Evolutionary conservation across 2,888 invertebrate genomes (phyloP).

Genomic region (Poecilus cupreus): DNA sequence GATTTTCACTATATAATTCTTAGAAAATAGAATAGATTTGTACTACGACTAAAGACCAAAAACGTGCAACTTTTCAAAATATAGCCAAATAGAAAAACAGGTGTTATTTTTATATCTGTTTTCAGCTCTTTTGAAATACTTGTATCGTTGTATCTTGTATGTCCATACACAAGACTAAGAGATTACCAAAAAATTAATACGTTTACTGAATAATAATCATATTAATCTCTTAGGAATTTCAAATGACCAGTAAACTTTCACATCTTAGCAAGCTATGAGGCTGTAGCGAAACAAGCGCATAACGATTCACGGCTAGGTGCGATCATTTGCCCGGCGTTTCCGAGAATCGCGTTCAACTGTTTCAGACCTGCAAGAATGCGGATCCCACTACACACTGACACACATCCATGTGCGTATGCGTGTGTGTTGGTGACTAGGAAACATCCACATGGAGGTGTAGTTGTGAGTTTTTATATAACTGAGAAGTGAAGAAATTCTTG

Average conservation of each 20-base stretch:
- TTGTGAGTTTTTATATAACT: not conserved
- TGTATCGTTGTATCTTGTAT: too few species aligned
- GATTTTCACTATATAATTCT: too few species aligned
- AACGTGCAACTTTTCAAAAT: too few species aligned
- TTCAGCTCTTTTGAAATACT: too few species aligned
- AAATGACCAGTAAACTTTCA: not conserved
- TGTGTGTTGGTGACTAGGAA: not conserved
- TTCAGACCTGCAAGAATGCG: conserved; percentile 51
- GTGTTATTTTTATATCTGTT: not conserved
- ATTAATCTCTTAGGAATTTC: not conserved
- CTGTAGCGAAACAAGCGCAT: not conserved
- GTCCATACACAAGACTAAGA: not conserved
- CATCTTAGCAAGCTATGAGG: conserved; percentile 2
- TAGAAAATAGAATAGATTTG: too few species aligned
- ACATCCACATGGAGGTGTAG: not conserved
- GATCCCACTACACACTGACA: conserved; percentile 45
- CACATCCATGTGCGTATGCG: not conserved
- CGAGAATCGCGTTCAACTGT: conserved; percentile 11
- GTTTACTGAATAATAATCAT: too few species aligned
- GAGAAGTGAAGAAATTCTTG: not conserved
- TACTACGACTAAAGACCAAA: too few species aligned
- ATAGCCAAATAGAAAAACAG: too few species aligned
- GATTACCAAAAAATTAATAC: too few species aligned
- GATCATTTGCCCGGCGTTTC: conserved; percentile 27
- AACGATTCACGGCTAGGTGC: conserved; percentile 24